Percentiles rank a stretch among this genome's conserved stretches.
Conservation (phyloP, 2,888 invertebrate species). For the Drosophila picticornis region DNA sequence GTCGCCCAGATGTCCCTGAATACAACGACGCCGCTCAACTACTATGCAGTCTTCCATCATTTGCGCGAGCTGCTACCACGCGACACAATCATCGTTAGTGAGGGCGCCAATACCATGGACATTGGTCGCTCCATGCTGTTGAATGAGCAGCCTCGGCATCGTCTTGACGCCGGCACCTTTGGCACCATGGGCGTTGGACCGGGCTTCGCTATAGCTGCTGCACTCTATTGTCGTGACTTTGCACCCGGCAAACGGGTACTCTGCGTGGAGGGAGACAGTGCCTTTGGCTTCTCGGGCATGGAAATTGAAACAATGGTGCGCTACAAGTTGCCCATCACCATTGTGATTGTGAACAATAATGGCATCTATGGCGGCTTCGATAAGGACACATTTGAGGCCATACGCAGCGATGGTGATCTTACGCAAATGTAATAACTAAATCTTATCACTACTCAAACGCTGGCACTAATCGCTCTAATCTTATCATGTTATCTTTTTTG, state of each 20-base stretch:
- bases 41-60: conserved; percentile 95
- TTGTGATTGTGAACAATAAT: conserved; percentile 97
- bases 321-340: conserved; percentile 95
- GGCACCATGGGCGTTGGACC: conserved; percentile 98
- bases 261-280: conserved; percentile 98
- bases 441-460: conserved; percentile 35
- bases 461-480: conserved; percentile 25
- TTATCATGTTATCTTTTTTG: conserved; percentile 26
- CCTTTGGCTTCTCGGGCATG: conserved; percentile 99
- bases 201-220: conserved; percentile 96
- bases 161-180: conserved; percentile 98
- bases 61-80: conserved; percentile 91
- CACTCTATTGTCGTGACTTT: conserved; percentile 93
- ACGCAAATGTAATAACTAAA: conserved; percentile 89
- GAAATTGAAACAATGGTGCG: conserved; percentile 98
- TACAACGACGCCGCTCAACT: conserved; percentile 93
- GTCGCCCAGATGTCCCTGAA: conserved; percentile 89
- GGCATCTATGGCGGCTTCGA: conserved; percentile 97
- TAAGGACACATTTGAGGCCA: conserved; percentile 89
- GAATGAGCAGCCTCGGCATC: conserved; percentile 93
- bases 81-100: conserved; percentile 96
- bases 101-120: conserved; percentile 99
- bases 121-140: conserved; percentile 95
- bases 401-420: conserved; percentile 90
- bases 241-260: conserved; percentile 93